Evolutionary conservation across 1,140 invertebrate species (phyloP), one percentile per base, ranked within the genome.

Genomic region (Colletes gigas): DNA sequence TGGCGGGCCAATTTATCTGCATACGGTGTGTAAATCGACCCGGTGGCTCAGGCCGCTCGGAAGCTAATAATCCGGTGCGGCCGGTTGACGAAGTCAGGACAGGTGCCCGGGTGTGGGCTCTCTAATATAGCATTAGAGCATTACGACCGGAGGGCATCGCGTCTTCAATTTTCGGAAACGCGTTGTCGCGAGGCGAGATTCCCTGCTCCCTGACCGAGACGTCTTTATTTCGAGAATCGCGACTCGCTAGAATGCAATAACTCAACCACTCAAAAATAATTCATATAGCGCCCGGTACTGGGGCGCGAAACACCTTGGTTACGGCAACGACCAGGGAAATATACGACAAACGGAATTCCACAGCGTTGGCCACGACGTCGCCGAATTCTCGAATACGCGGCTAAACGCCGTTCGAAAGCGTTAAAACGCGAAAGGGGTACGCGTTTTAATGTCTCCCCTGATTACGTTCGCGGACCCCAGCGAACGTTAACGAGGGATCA

Each of bases 151-250:
- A 8, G 81, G 41, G 65, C 47, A 63, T 81, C 39, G 30, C 71
- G 57, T 72, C 73, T 83, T 68, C 70, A 83, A 83, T 86, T 86
- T 86, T 86, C 84, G 41, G 62, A 66, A 83, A 75, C 57, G 47
- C 65, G 65, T 77, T 67, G 55, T 74, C 68, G 67, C 72, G 50
- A 10, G 39, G 17, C 41, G 69, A 82, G 57, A 78, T 62, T 71
- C 65, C 52, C 70, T 66, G 44, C 67, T 60, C 50, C 55, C 60
- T 67, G 60, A 78, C 73, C 83, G 83, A 78, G 62, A 66, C 78
- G 69, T 78, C 84, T 84, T 84, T 85, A 84, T 85, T 75, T 83
- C 82, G 78, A 85, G 83, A 84, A 71, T 81, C 74, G 15, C 47
- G 73, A 30, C 30, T 30, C 17, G 39, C 17, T 17, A 19, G 63